phyloP scores from a whole-genome alignment of 2,888 invertebrate genomes.

The Dysmachus trigonus region DNA sequence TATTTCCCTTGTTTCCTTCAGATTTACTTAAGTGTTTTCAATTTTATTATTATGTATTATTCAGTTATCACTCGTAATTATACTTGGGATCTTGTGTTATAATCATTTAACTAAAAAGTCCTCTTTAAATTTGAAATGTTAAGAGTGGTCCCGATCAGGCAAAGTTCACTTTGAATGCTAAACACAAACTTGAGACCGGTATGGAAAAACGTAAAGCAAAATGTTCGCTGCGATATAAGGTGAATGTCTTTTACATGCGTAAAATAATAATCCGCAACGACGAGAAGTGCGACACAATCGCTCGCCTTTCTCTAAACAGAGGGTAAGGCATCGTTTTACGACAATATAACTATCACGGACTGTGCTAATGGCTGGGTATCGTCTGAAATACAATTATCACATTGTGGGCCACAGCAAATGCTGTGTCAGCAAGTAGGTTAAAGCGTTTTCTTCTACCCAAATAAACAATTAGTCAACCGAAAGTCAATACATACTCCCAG shows the following conservation, averaged over 20 bases:
- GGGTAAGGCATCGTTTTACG: not conserved
- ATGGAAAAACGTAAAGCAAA: not conserved
- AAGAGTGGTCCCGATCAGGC: not conserved
- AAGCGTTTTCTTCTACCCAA: slow-evolving; percentile 1
- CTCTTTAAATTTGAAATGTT: not conserved
- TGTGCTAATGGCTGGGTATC: slow-evolving; percentile 6
- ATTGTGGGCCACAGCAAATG: not conserved
- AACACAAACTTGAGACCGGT: not conserved
- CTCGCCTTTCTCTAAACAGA: not conserved
- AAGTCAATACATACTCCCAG: not conserved
- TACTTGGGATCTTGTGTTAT: not conserved
- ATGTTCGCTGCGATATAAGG: not conserved
- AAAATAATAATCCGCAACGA: not conserved
- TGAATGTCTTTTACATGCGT: not conserved
- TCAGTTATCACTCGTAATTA: not conserved
- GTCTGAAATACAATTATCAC: not conserved
- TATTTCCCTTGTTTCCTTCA: not conserved
- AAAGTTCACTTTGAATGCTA: not conserved
- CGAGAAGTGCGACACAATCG: not conserved
- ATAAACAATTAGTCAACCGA: slow-evolving; percentile 3
- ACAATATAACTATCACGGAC: not conserved
- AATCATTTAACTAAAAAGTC: not conserved
- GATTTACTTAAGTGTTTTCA: not conserved
- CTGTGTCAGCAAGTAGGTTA: slow-evolving; percentile 1
- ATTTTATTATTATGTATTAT: not conserved